A percentile compares a stretch with the other conserved stretches of the same genome.
Conservation (phyloP, 2,113 vertebrate genomes). For the Ornithorhynchus anatinus region DNA sequence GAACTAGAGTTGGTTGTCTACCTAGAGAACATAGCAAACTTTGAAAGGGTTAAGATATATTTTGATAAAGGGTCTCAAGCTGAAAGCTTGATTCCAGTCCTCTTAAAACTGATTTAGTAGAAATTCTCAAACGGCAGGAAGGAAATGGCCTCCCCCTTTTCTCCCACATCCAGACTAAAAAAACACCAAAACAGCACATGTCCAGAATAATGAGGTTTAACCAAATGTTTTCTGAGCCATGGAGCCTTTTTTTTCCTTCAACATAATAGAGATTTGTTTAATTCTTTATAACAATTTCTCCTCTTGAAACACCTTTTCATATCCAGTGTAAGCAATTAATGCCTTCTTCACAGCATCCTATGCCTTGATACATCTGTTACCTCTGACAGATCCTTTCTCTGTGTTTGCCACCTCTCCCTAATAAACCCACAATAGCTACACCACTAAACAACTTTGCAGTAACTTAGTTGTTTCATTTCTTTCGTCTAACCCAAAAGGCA, state of each 20-base stretch:
- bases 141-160: neutral
- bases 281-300: slow-evolving; percentile 63
- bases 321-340: slow-evolving; percentile 52
- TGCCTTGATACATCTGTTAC: slow-evolving; percentile 50
- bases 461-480: slow-evolving; percentile 47
- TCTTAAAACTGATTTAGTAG: neutral
- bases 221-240: slow-evolving; percentile 16
- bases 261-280: slow-evolving; percentile 51
- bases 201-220: neutral
- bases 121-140: neutral
- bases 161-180: neutral
- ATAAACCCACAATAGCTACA: slow-evolving; percentile 34
- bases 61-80: slow-evolving; percentile 23
- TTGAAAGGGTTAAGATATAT: slow-evolving; percentile 20
- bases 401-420: slow-evolving; percentile 35
- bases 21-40: neutral
- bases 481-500: neutral
- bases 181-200: neutral
- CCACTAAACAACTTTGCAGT: slow-evolving; percentile 29
- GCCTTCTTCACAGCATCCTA: slow-evolving; percentile 38
- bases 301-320: slow-evolving; percentile 58
- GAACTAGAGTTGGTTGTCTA: neutral
- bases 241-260: slow-evolving; percentile 34
- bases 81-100: neutral
- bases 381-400: slow-evolving; percentile 51